Percentiles rank a stretch among this genome's conserved stretches.
Conservation (phyloP, 2,888 invertebrate species). For the Isoperla grammatica region DNA sequence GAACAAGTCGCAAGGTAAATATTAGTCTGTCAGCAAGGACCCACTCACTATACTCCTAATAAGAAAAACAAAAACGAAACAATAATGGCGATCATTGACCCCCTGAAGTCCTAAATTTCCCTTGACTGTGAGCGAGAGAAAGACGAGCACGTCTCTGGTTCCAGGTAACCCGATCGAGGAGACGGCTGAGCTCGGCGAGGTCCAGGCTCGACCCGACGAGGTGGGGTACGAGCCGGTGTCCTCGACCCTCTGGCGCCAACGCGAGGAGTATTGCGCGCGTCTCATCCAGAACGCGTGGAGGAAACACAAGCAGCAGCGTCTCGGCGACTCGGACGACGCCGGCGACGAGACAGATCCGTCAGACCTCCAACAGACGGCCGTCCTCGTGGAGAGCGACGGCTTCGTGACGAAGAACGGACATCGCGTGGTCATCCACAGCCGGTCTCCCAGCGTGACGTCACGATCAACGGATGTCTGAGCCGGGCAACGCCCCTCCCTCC, state of each 20-base stretch:
- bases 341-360: slow-evolving; percentile 26
- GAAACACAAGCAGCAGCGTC: slow-evolving; percentile 69
- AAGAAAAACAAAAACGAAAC: too few species aligned
- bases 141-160: neutral
- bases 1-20: too few species aligned
- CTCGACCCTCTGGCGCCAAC: slow-evolving; percentile 90
- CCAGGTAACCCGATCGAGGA: slow-evolving; percentile 79
- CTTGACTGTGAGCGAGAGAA: too few species aligned
- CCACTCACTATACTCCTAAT: too few species aligned
- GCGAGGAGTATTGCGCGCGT: slow-evolving; percentile 94
- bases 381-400: slow-evolving; percentile 77
- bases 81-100: too few species aligned
- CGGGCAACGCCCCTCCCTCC: slow-evolving; percentile 50
- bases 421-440: slow-evolving; percentile 84
- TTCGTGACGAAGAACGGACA: slow-evolving; percentile 81
- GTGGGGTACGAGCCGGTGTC: slow-evolving; percentile 91
- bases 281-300: slow-evolving; percentile 95
- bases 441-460: slow-evolving; percentile 80
- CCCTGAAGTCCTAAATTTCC: too few species aligned
- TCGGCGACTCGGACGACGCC: slow-evolving; percentile 47
- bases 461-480: slow-evolving; percentile 82
- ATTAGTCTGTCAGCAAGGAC: too few species aligned
- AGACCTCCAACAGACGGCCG: slow-evolving; percentile 64
- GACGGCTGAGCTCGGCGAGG: slow-evolving; percentile 80
- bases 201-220: slow-evolving; percentile 76